These are phyloP conservation scores for Patella pellucida DNA, from an alignment of 2,888 invertebrate species.

Conservation along the genomic window DNA sequence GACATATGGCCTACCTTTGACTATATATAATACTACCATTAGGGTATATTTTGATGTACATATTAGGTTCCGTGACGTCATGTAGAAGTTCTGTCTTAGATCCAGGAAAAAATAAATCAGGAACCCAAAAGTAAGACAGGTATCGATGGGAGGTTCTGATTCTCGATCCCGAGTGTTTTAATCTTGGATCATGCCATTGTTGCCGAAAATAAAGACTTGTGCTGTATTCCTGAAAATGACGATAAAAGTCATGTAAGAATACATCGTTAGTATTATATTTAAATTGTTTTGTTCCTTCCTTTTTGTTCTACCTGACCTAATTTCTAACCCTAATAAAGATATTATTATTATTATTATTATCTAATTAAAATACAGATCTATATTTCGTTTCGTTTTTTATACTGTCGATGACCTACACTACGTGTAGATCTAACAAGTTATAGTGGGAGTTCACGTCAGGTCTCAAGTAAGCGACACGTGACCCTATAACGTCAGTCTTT, in stretches of 20 bases:
- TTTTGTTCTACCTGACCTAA: too few species aligned
- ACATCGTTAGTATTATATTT: too few species aligned
- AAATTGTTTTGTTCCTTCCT: too few species aligned
- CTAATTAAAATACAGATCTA: too few species aligned
- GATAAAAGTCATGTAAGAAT: background rate
- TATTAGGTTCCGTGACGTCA: slow-evolving; percentile 43
- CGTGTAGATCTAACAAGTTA: too few species aligned
- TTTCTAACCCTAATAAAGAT: too few species aligned
- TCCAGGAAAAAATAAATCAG: slow-evolving; percentile 47
- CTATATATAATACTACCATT: slow-evolving; percentile 43
- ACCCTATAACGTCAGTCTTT: too few species aligned
- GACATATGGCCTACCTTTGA: slow-evolving; percentile 30
- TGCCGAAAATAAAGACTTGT: slow-evolving; percentile 44
- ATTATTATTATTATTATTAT: too few species aligned
- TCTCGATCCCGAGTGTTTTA: slow-evolving; percentile 26
- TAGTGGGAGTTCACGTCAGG: too few species aligned
- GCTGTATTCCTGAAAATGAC: slow-evolving; percentile 36
- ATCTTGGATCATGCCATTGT: slow-evolving; percentile 38
- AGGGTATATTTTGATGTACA: slow-evolving; percentile 38
- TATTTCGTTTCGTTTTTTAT: too few species aligned
- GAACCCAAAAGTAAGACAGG: slow-evolving; percentile 40
- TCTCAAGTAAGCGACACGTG: too few species aligned
- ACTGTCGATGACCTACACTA: too few species aligned
- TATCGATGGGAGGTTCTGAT: slow-evolving; percentile 29
- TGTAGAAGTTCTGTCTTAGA: slow-evolving; percentile 38